These are phyloP conservation scores for Pachycephala philippinensis DNA, from an alignment of 2,113 vertebrate genomes.

Conservation along the genomic window DNA sequence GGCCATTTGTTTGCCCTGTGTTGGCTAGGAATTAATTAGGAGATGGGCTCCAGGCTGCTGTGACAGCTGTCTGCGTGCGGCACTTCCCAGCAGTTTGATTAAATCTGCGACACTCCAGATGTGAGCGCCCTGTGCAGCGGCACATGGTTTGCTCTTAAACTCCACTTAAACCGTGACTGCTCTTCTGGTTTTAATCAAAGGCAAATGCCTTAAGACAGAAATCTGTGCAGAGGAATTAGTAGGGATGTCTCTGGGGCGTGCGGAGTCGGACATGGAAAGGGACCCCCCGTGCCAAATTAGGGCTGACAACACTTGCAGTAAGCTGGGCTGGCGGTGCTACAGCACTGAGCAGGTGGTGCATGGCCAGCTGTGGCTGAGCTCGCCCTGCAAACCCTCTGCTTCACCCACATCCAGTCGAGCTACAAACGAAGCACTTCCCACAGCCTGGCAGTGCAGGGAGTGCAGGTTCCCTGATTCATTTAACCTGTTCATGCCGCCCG, in stretches of 20 bases:
- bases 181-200: constrained; percentile 72
- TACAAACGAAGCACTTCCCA: accelerated
- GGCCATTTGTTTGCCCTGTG: constrained; percentile 39
- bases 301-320: not conserved
- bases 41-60: constrained; percentile 27
- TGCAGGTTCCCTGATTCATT: not conserved
- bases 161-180: constrained; percentile 64
- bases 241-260: constrained; percentile 8
- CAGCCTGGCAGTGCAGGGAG: not conserved
- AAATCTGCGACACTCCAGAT: constrained; percentile 65
- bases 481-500: accelerated
- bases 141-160: constrained; percentile 44
- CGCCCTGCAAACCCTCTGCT: not conserved
- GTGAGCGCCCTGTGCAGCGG: not conserved
- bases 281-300: not conserved
- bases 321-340: not conserved
- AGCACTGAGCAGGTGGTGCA: not conserved
- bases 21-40: constrained; percentile 46
- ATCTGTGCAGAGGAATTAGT: constrained; percentile 63
- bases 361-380: not conserved
- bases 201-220: constrained; percentile 62
- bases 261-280: not conserved
- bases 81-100: constrained; percentile 67
- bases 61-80: constrained; percentile 57
- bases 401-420: accelerated